Evolutionary conservation across 1,140 invertebrate genomes (phyloP), one percentile per base, ranked within the genome.

Genomic region (Pseudomyrmex cubaensis): DNA sequence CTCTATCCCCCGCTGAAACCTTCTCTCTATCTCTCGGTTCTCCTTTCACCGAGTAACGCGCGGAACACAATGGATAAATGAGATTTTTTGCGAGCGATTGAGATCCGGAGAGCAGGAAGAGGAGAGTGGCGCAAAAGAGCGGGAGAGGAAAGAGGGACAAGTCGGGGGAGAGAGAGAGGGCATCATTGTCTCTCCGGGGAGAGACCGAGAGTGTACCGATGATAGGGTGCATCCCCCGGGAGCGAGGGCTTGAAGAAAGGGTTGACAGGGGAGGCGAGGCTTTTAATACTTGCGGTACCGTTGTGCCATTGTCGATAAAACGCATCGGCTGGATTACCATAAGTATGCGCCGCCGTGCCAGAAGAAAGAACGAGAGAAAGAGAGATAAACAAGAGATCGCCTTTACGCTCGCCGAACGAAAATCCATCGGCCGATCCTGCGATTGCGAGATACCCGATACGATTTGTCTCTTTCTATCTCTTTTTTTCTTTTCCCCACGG

Each of bases 21-120:
- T 48, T 82, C 52, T 59, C 66, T 13, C 77, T 52, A 66, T 74
- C 66, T 73, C 44, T 82, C 61, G 22, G 25, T 15, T 83, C 82
- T 88, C 54, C 20, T 69, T 86, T 82, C 77, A 80, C 61, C 77
- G 82, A 72, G 85, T 91, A 92, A 91, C 91, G 87, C 91, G 87
- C 91, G 85, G 77, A 61, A 83, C 87, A 94, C 93, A 93, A 94
- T 94, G 90, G 92, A 92, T 93, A 93, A 94, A 94, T 93, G 93
- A 93, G 92, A 93, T 94, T 93, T 93, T 94, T 93, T 93, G 91
- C 90, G 90, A 93, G 85, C 92, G 93, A 93, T 93, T 93, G 92
- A 93, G 92, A 93, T 93, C 90, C 87, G 84, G 35, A 92, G 89
- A 91, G 88, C 84, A 85, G 86, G 86, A 62, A 69, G 57, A 67